Evolutionary conservation across 2,113 vertebrate genomes (phyloP), one percentile per base, ranked within the genome.

Genomic region (Sitta europaea): DNA sequence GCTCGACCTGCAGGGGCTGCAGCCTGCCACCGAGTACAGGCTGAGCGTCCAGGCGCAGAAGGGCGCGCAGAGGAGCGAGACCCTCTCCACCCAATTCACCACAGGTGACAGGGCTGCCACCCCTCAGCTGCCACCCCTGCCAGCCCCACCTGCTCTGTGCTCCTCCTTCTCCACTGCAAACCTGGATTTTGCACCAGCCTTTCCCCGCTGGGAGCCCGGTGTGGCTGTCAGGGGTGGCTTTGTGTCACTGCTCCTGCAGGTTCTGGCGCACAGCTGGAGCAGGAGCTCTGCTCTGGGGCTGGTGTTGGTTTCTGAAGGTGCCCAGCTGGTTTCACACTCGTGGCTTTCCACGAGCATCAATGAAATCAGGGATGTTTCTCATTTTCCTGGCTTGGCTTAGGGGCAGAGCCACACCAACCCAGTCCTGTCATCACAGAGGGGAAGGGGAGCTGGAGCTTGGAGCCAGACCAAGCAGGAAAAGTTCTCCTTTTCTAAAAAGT

Each of bases 1-100:
- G 94, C 99, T 98, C 4, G 98, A 98, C 43, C 98, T 99, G 97
- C 96, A 89, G 78, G 98, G 97, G 5, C 98, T 99, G n/a, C 97
- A 84, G 9, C 99, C 99, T 0, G 98, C 98, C 19, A 99, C 99
- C 0, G 98, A 98, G 70, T 99, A 99, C 87, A 98, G 97, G 0
- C 98, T 99, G 90, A 98, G 98, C 74, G 87, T 99, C 22, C 99
- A 99, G 2, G 99, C 99, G 0, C 98, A 98, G 92, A 98, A 99
- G 88, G 99, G 98, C 29, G 15, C 96, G 2, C 98, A 98, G 97
- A 98, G 98, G 97, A 99, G 99, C 11, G 94, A 98, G 4, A 95
- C 96, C 55, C 98, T 99, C 15, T 98, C 98, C 15, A 98, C 99
- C 1, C 98, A 94, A 78, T 99, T 99, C 74, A 99, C 98, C 50